Conservation (phyloP, 1,140 invertebrate species). For the Drosophila watanabei region DNA sequence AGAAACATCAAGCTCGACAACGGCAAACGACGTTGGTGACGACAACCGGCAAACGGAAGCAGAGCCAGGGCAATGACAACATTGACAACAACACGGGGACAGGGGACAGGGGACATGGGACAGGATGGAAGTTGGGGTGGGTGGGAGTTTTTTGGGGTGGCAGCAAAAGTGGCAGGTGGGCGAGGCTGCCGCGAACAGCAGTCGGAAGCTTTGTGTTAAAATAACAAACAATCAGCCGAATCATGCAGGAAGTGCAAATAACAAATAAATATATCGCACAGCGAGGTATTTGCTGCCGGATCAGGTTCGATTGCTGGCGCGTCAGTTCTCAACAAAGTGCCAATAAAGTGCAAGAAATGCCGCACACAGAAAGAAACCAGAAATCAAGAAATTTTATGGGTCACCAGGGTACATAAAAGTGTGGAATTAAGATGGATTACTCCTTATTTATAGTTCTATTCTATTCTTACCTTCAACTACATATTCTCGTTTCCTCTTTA, state of each 20-base stretch:
- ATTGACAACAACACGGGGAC: slow-evolving; percentile 2
- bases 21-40: slow-evolving; percentile 55
- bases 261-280: slow-evolving; percentile 80
- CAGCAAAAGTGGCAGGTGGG: not conserved
- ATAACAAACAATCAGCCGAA: slow-evolving; percentile 83
- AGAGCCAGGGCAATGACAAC: slow-evolving; percentile 55
- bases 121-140: not conserved
- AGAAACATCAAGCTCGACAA: slow-evolving; percentile 64
- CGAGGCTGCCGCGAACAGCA: slow-evolving; percentile 35
- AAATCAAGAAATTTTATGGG: not conserved
- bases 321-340: slow-evolving; percentile 42
- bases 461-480: no score
- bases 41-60: slow-evolving; percentile 76
- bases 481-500: no score
- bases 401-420: not conserved
- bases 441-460: not conserved
- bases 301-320: slow-evolving; percentile 32
- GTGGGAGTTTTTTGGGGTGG: slow-evolving; percentile 2
- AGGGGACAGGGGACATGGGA: not conserved
- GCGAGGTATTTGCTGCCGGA: slow-evolving; percentile 39
- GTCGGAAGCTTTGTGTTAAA: slow-evolving; percentile 82
- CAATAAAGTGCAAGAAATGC: slow-evolving; percentile 18
- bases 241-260: slow-evolving; percentile 83
- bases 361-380: slow-evolving; percentile 5
- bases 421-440: not conserved